phyloP scores from a whole-genome alignment of 2,113 vertebrate species.

The Anthoscopus minutus region DNA sequence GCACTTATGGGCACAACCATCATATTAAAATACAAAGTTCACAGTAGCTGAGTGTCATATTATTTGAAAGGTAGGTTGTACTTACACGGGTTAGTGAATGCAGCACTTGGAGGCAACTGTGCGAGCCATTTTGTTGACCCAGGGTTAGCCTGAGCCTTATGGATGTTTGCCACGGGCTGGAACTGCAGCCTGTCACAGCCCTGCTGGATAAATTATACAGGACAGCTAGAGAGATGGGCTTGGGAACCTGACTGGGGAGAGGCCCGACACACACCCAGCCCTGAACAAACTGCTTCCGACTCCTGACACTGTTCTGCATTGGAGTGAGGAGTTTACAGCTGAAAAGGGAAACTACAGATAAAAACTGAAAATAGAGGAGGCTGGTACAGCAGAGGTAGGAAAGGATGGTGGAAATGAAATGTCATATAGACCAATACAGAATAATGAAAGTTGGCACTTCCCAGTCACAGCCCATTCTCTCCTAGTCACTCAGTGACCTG shows the following conservation, averaged over 20 bases:
- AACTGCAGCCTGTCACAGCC: background rate
- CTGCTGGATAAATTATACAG: background rate
- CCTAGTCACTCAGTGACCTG: background rate
- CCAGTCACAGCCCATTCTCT: conserved; percentile 10
- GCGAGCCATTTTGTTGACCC: background rate
- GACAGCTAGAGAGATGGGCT: background rate
- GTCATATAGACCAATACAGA: background rate
- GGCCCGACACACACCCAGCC: background rate
- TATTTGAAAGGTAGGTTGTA: background rate
- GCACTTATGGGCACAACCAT: background rate
- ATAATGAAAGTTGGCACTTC: background rate
- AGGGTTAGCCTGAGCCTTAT: background rate
- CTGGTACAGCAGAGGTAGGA: background rate
- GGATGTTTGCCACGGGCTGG: background rate
- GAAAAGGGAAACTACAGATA: background rate
- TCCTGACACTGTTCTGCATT: background rate
- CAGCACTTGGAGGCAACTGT: background rate
- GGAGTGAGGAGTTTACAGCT: background rate
- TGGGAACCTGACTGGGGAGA: background rate
- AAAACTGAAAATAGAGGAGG: background rate
- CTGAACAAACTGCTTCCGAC: background rate
- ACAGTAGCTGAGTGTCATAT: background rate
- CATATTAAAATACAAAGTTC: background rate
- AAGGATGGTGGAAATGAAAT: background rate
- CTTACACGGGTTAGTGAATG: background rate